phyloP scores from a whole-genome alignment of 2,888 invertebrate species.

The Julus scanicus region DNA sequence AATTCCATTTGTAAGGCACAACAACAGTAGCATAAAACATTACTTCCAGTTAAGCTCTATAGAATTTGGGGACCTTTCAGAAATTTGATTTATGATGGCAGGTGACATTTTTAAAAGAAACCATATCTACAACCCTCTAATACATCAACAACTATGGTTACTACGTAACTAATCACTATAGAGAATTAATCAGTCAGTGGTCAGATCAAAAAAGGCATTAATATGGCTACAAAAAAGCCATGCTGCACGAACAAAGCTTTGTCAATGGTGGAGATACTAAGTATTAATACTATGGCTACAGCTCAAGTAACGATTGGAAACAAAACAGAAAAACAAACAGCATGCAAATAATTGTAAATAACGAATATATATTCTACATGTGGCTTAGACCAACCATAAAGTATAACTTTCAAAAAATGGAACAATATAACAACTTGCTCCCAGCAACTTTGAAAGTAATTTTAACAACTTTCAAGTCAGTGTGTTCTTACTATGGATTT shows the following conservation, averaged over 20 bases:
- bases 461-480: too few species aligned
- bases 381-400: background rate
- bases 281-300: slow-evolving; percentile 39
- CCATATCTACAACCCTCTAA: background rate
- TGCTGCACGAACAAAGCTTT: slow-evolving; percentile 37
- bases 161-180: background rate
- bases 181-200: slow-evolving; percentile 47
- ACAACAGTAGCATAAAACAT: too few species aligned
- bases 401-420: too few species aligned
- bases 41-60: too few species aligned
- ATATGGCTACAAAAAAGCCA: slow-evolving; percentile 46
- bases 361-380: background rate
- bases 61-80: too few species aligned
- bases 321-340: slow-evolving; percentile 6
- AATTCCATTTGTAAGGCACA: too few species aligned
- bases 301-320: background rate
- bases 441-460: too few species aligned
- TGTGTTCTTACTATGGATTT: too few species aligned
- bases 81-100: background rate
- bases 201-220: slow-evolving; percentile 43
- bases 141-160: background rate
- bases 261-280: background rate
- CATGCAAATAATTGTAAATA: background rate
- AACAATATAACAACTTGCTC: too few species aligned
- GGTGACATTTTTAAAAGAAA: background rate